Base-by-base conservation (phyloP, 2,797 vertebrate species). In the Emydoidea blandingii region DNA sequence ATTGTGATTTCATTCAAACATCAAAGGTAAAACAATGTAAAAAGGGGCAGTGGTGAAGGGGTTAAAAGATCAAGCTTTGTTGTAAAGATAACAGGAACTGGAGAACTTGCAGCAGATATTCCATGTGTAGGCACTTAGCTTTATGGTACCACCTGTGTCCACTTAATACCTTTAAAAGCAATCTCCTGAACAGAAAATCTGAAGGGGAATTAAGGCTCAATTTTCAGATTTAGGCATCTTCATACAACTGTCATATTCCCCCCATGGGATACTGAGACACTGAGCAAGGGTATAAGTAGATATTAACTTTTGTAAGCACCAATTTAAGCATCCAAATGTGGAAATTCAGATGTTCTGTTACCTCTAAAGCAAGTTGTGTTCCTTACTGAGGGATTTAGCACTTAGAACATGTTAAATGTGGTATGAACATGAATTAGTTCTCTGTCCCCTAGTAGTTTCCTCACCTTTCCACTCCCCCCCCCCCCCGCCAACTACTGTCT, bases 51-150 rank as follows among this genome's bases (percentile, higher is more conserved):
- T 87, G 88, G 90, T 84, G 94, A 97, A 94, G 37, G 95, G 95
- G 96, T 97, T 97, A 96, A 97, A 95, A 96, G 92, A 96, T 95
- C 94, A 93, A 94, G 87, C 96, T 97, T 88, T 95, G 88, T 93
- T 95, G 85, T 96, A 98, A 97, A 97, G 97, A 97, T 97, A 98
- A 96, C 94, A 97, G 96, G 95, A 96, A 97, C 90, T 93, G 86
- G 76, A 94, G 96, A 97, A 80, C 90, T 79, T 57, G 83, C n/a
- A 96, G 88, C 97, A 98, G 95, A 97, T 97, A 97, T 97, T 96
- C 90, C 97, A 97, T 96, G 95, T 97, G 97, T 95, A 97, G 95
- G 86, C 96, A 97, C 93, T 97, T 98, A 97, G 97, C 90, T 97
- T 97, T 97, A 97, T 95, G 94, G 84, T 96, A 94, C 97, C 97